Evolutionary conservation across 2,888 invertebrate species (phyloP).

Genomic region (Stenchaetothrips biformis): DNA sequence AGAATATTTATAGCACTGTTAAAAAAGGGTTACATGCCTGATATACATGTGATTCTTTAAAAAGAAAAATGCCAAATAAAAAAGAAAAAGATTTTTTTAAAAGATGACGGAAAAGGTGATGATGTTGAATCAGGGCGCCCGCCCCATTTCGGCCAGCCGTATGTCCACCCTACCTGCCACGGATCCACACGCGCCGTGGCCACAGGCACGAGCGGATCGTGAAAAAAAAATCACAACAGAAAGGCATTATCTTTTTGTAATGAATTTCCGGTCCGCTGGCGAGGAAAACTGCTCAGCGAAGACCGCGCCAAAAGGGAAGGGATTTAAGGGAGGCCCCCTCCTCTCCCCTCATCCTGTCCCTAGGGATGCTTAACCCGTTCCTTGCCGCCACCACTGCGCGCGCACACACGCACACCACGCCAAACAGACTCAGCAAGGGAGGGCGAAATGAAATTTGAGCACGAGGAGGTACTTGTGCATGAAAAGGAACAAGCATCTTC

Average conservation of each 20-base stretch:
- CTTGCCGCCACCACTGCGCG: too few relatives aligned
- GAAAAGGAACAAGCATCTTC: neutral
- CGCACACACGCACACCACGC: neutral
- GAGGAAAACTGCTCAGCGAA: neutral
- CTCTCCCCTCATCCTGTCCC: neutral
- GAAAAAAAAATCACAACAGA: too few relatives aligned
- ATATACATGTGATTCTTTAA: too few relatives aligned
- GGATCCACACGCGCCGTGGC: too few relatives aligned
- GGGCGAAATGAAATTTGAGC: slow-evolving; percentile 1
- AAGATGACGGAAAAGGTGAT: neutral
- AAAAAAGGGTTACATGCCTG: neutral
- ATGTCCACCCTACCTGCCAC: too few relatives aligned
- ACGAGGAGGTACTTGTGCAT: slow-evolving; percentile 14
- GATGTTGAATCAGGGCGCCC: too few relatives aligned
- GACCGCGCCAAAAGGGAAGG: neutral
- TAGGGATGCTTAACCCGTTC: too few relatives aligned
- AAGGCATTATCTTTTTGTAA: neutral
- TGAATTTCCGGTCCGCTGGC: slow-evolving; percentile 1
- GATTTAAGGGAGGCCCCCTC: neutral
- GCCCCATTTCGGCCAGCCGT: too few relatives aligned
- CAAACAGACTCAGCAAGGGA: neutral
- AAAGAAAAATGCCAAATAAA: neutral
- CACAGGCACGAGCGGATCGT: too few relatives aligned
- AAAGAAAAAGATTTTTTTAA: neutral
- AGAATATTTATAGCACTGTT: neutral